phyloP scores from a whole-genome alignment of 2,797 vertebrate species.

The Chloroceryle amazona region DNA sequence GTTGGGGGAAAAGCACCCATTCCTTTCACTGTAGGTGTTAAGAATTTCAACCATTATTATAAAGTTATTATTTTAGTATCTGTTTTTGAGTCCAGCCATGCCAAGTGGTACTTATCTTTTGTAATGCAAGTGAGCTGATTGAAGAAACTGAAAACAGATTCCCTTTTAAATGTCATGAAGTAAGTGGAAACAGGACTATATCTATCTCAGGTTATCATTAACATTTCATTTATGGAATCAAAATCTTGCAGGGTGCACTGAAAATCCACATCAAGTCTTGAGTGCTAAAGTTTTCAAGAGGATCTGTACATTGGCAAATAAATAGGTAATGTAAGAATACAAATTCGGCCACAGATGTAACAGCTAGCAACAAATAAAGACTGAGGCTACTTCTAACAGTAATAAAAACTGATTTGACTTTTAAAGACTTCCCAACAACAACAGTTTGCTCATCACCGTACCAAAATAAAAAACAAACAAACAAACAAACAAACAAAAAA shows the following conservation, averaged over 20 bases:
- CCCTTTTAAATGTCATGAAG: conserved; percentile 67
- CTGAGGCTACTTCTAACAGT: background rate
- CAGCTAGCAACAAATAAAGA: background rate
- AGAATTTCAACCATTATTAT: conserved; percentile 46
- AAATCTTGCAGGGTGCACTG: conserved; percentile 72
- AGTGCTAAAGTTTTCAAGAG: conserved; percentile 73
- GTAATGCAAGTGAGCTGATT: conserved; percentile 65
- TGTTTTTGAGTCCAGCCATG: conserved; percentile 64
- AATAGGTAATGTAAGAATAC: conserved; percentile 65
- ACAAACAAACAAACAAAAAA: background rate
- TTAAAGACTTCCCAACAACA: background rate
- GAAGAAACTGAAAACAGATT: conserved; percentile 72
- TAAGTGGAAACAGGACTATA: conserved; percentile 56
- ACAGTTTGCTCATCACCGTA: background rate
- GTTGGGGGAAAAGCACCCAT: conserved; percentile 4
- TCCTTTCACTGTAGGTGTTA: conserved; percentile 42
- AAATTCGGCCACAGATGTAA: conserved; percentile 8
- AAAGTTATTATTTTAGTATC: conserved; percentile 75
- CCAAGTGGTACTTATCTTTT: conserved; percentile 78
- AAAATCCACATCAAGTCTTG: conserved; percentile 74
- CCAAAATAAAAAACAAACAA: background rate
- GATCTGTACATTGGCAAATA: conserved; percentile 79
- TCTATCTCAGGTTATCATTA: conserved; percentile 67
- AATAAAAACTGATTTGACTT: background rate
- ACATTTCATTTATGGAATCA: conserved; percentile 61